Evolutionary conservation across 1,140 invertebrate species (phyloP).

Genomic region (Planococcus citri): DNA sequence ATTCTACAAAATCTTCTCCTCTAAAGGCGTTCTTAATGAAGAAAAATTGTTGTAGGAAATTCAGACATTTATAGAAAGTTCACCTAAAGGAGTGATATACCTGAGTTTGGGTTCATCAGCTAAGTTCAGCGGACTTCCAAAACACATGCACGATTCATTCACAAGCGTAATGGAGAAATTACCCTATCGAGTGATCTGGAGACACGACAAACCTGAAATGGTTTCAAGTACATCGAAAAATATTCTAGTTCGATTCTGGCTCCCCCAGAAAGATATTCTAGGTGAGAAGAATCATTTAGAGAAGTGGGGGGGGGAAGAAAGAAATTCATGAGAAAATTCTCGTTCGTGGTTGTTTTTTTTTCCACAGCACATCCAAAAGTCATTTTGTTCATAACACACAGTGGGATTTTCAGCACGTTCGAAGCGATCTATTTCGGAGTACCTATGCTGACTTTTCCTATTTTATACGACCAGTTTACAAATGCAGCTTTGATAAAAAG

Average conservation of each 20-base stretch:
- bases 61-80: neutral
- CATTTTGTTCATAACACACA: constrained; percentile 30
- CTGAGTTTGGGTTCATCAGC: constrained; percentile 54
- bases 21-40: no score
- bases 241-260: constrained; percentile 25
- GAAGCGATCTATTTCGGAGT: constrained; percentile 13
- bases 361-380: constrained; percentile 17
- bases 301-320: no score
- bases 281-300: neutral
- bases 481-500: constrained; percentile 28
- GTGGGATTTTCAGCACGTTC: constrained; percentile 22
- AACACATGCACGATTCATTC: constrained; percentile 35
- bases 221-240: constrained; percentile 19
- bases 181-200: constrained; percentile 50
- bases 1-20: no score
- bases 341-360: neutral
- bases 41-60: neutral
- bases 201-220: constrained; percentile 44
- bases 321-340: neutral
- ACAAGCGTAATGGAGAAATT: constrained; percentile 22
- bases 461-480: constrained; percentile 23
- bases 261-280: constrained; percentile 27
- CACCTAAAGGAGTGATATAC: constrained; percentile 40
- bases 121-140: constrained; percentile 34
- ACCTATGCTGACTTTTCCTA: constrained; percentile 2